A percentile compares a stretch with the other conserved stretches of the same genome.
Evolutionary conservation across 2,888 invertebrate genomes (phyloP).

Genomic region (Ferrisia virgata): DNA sequence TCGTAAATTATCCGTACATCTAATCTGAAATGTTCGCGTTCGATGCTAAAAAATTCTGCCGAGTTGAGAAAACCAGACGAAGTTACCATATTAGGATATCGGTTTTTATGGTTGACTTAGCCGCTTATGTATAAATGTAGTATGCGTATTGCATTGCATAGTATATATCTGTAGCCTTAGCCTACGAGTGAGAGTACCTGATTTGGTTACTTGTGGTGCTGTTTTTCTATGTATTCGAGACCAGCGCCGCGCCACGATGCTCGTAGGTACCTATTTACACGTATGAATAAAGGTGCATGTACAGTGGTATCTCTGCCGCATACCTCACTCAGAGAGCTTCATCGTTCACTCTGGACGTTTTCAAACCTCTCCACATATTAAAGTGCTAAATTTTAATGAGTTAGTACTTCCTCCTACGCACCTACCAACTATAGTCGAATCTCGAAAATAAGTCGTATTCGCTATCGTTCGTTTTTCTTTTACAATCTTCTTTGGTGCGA

Average conservation of each 20-base stretch:
- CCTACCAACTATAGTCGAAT: neutral
- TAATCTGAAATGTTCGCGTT: neutral
- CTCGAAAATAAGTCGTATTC: neutral
- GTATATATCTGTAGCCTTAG: no score
- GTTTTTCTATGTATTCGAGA: neutral
- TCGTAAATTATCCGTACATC: neutral
- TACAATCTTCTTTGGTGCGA: neutral
- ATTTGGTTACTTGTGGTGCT: neutral
- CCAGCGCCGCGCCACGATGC: neutral
- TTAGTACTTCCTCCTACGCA: slow-evolving; percentile 2
- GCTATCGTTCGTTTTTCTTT: neutral
- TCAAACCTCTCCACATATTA: neutral
- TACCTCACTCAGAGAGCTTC: neutral
- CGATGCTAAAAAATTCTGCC: slow-evolving; percentile 13
- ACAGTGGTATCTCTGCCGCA: neutral
- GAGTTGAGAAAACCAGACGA: slow-evolving; percentile 3
- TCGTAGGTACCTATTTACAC: no score
- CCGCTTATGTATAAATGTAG: neutral
- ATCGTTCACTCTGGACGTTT: no score
- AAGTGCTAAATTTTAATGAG: slow-evolving; percentile 32
- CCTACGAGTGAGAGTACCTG: no score
- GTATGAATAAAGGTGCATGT: neutral
- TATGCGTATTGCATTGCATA: no score
- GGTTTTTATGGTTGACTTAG: slow-evolving; percentile 14
- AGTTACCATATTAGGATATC: slow-evolving; percentile 27